These are phyloP conservation scores for Peromyscus polionotus DNA, from an alignment of 2,113 vertebrate species.

Conservation along the genomic window DNA sequence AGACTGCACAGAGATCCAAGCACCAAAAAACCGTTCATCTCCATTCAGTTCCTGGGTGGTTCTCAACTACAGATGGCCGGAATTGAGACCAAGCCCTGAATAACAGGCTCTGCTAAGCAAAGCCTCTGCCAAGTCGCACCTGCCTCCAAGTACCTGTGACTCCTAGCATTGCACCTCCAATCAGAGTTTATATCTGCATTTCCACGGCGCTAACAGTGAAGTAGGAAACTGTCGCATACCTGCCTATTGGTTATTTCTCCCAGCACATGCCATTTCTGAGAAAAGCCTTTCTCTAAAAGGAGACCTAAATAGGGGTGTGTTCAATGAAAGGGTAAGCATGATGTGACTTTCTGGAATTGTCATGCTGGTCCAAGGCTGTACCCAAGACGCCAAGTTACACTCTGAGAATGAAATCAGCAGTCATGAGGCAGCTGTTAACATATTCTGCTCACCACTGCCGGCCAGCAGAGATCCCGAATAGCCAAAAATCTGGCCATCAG, in stretches of 20 bases:
- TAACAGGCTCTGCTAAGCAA: not conserved
- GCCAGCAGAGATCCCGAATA: not conserved
- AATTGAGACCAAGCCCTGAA: not conserved
- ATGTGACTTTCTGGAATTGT: conserved; percentile 26
- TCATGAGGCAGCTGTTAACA: not conserved
- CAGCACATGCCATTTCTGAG: conserved; percentile 7
- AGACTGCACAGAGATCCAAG: not conserved
- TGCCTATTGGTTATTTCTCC: conserved; percentile 7
- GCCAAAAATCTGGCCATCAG: not conserved
- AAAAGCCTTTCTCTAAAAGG: conserved; percentile 49
- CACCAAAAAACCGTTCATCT: not conserved
- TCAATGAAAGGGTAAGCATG: not conserved
- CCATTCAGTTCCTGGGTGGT: not conserved
- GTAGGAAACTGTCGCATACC: not conserved
- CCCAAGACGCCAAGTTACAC: conserved; percentile 49
- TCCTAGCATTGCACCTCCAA: not conserved
- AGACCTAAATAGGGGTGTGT: not conserved
- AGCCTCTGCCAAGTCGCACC: not conserved
- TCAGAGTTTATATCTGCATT: conserved; percentile 2
- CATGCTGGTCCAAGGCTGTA: not conserved
- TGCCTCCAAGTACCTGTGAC: conserved; percentile 8
- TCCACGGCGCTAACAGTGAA: not conserved
- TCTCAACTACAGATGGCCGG: not conserved
- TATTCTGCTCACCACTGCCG: not conserved
- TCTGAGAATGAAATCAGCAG: conserved; percentile 36